Percentiles rank a stretch among this genome's conserved stretches.
phyloP scores from a whole-genome alignment of 2,797 vertebrate genomes.

The Antrozous pallidus region DNA sequence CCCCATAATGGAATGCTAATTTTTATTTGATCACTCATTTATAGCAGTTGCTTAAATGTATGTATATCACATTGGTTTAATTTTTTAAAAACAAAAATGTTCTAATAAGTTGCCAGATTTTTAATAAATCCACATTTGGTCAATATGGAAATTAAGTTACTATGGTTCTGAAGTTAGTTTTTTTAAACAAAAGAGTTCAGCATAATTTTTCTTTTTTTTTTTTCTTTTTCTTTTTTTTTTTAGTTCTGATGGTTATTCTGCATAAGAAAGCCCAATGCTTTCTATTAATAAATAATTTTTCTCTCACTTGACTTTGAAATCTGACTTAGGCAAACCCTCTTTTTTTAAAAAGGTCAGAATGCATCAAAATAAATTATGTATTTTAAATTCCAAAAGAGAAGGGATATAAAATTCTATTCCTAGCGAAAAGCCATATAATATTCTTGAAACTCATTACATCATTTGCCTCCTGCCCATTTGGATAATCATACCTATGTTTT shows the following conservation, averaged over 20 bases:
- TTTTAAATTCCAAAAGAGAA: conserved; percentile 74
- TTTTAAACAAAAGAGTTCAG: conserved; percentile 24
- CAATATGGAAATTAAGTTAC: conserved; percentile 70
- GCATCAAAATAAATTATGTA: conserved; percentile 72
- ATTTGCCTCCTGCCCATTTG: conserved; percentile 79
- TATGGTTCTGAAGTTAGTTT: conserved; percentile 64
- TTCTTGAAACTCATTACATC: conserved; percentile 74
- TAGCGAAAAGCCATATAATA: conserved; percentile 76
- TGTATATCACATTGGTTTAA: conserved; percentile 79
- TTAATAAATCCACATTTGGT: conserved; percentile 74
- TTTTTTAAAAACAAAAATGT: conserved; percentile 72
- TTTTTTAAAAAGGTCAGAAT: conserved; percentile 68
- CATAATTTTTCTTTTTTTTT: conserved; percentile 72
- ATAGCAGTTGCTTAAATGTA: conserved; percentile 87
- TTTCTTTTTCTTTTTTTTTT: conserved; percentile 75
- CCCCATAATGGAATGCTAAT: conserved; percentile 79
- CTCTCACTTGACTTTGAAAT: conserved; percentile 70
- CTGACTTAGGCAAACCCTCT: conserved; percentile 57
- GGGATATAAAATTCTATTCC: conserved; percentile 69
- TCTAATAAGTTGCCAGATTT: conserved; percentile 81
- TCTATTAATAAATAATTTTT: conserved; percentile 74
- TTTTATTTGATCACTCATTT: conserved; percentile 91
- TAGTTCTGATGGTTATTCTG: conserved; percentile 71
- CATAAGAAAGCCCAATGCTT: conserved; percentile 76
- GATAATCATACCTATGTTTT: conserved; percentile 76